phyloP scores from a whole-genome alignment of 2,797 vertebrate species.

The Tachyglossus aculeatus region DNA sequence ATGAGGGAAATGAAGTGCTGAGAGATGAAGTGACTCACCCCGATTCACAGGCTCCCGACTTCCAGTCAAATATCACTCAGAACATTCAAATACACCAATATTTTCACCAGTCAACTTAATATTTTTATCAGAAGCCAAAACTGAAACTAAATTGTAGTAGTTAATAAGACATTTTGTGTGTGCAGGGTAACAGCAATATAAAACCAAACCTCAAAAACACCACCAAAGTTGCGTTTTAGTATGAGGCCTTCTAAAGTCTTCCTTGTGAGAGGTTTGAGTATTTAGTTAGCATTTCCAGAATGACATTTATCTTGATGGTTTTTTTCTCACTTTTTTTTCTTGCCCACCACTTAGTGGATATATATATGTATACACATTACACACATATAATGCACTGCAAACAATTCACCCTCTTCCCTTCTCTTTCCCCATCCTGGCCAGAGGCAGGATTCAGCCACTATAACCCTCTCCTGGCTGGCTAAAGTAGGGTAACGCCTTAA shows the following conservation, averaged over 20 bases:
- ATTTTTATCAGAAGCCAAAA: conserved; percentile 23
- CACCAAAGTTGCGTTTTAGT: conserved; percentile 41
- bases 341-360: neutral
- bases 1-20: neutral
- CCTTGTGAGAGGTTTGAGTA: conserved; percentile 39
- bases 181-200: conserved; percentile 19
- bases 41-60: neutral
- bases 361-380: too few species aligned
- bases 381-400: too few species aligned
- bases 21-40: neutral
- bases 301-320: conserved; percentile 33
- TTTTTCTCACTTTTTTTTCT: conserved; percentile 47
- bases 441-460: too few species aligned
- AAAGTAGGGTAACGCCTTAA: too few species aligned
- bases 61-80: neutral
- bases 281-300: conserved; percentile 35
- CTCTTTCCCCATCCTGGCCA: too few species aligned
- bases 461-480: too few species aligned
- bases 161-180: conserved; percentile 35
- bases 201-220: conserved; percentile 53
- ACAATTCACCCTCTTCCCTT: too few species aligned
- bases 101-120: neutral
- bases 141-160: conserved; percentile 20
- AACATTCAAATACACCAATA: neutral
- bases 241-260: conserved; percentile 29